Conservation (phyloP, 64 coral and sea anemone species). For the Actinia tenebrosa region DNA sequence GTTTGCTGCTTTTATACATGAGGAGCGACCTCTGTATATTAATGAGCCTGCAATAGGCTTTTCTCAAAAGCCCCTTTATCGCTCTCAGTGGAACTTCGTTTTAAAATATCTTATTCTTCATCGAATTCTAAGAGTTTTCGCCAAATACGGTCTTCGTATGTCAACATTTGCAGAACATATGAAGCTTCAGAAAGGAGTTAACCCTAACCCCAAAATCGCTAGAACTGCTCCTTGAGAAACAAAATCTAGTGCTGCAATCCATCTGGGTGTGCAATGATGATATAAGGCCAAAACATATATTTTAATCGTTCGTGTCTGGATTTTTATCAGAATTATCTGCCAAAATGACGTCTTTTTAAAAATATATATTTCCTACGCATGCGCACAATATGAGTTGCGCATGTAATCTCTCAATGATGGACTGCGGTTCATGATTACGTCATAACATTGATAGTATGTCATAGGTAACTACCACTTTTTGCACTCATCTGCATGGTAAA, state of each 20-base stretch:
- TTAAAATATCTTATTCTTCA: neutral
- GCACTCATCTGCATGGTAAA: too few relatives aligned
- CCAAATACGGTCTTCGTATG: neutral
- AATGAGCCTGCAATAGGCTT: neutral
- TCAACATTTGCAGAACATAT: neutral
- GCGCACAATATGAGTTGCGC: neutral
- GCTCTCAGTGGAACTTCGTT: neutral
- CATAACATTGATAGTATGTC: neutral
- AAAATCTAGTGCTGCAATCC: neutral
- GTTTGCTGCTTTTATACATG: neutral
- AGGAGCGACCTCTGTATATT: neutral
- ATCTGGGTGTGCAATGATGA: neutral
- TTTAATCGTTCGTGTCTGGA: neutral
- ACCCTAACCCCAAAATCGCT: neutral
- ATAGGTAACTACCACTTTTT: neutral
- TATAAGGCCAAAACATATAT: neutral
- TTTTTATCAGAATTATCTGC: too few relatives aligned
- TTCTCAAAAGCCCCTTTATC: neutral
- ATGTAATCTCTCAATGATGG: too few relatives aligned
- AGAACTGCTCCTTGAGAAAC: neutral
- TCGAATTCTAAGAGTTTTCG: neutral
- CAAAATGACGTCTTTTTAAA: neutral
- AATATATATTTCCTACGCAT: neutral
- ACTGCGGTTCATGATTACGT: neutral
- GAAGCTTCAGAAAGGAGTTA: neutral